Evolutionary conservation across 2,888 invertebrate species (phyloP).

Genomic region (Spialia ferax): DNA sequence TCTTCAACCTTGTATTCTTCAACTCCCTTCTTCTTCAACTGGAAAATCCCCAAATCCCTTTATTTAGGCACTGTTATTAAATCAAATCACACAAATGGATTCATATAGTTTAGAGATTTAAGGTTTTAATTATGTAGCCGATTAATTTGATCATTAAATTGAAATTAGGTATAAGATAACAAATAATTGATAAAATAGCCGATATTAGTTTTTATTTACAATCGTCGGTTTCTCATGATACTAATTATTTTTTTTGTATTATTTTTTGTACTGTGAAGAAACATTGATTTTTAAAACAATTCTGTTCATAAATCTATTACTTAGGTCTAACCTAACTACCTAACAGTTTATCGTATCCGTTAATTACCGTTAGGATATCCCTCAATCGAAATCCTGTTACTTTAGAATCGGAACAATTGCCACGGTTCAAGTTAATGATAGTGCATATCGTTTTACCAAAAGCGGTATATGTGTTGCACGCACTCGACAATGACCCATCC

Average conservation of each 20-base stretch:
- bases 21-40: no score
- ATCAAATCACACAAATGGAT: background rate
- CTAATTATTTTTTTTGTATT: background rate
- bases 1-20: no score
- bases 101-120: background rate
- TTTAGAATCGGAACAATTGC: conserved; percentile 28
- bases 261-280: background rate
- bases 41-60: background rate
- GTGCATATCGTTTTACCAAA: conserved; percentile 43
- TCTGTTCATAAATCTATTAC: background rate
- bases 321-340: background rate
- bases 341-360: background rate
- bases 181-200: background rate
- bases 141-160: background rate
- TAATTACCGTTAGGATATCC: conserved; percentile 38
- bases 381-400: conserved; percentile 32
- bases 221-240: background rate
- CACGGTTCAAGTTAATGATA: conserved; percentile 38
- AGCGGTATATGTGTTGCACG: conserved; percentile 42
- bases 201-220: background rate
- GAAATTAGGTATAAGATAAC: background rate
- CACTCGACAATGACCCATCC: conserved; percentile 65
- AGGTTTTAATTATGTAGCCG: background rate
- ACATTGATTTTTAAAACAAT: background rate
- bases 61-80: background rate